Evolutionary conservation across 2,888 invertebrate species (phyloP), one percentile per base, ranked within the genome.

Genomic region (Caenorhabditis plicata): DNA sequence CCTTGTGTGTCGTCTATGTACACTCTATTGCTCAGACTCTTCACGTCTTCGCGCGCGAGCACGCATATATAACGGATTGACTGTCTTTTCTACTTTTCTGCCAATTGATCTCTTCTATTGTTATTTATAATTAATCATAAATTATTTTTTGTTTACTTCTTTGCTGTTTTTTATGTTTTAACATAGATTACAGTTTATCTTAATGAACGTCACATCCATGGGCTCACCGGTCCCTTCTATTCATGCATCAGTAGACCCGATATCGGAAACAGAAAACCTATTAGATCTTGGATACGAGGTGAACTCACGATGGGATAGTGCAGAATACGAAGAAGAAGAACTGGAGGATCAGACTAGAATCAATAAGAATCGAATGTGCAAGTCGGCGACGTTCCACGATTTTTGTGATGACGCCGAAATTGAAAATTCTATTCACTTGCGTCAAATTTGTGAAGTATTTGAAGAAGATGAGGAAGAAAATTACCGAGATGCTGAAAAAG

Each of bases 311-410:
- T n/a, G n/a, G n/a, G n/a, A n/a, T n/a, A n/a, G n/a, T n/a, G n/a
- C n/a, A 20, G 44, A 44, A 33, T 45, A 49, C 19, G 58, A 49
- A 52, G 31, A 43, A 44, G 20, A 44, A 40, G 25, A 49, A 33
- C 11, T 39, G 43, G 15, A 51, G 31, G 39, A 11, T 17, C 20
- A 13, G 20, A 20, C 39, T 5, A n/a, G 20, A 11, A 11, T 22
- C 33, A 17, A 33, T 7, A 39, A 4, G 15, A 45, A 29, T 27
- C 15, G 56, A 25, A 57, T 63, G 56, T 56, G 56, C 19, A 63
- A 63, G 33, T 63, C 62, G 1, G 62, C 62, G 3, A 62, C 62
- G 4, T 62, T 62, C 25, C 62, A 62, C 20, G 56, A 56, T 32
- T 62, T 62, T 23, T 50, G 55, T 20, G 62, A 62, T 23, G 55